Evolutionary conservation across 2,113 vertebrate genomes (phyloP).

Genomic region (Mobula hypostoma): DNA sequence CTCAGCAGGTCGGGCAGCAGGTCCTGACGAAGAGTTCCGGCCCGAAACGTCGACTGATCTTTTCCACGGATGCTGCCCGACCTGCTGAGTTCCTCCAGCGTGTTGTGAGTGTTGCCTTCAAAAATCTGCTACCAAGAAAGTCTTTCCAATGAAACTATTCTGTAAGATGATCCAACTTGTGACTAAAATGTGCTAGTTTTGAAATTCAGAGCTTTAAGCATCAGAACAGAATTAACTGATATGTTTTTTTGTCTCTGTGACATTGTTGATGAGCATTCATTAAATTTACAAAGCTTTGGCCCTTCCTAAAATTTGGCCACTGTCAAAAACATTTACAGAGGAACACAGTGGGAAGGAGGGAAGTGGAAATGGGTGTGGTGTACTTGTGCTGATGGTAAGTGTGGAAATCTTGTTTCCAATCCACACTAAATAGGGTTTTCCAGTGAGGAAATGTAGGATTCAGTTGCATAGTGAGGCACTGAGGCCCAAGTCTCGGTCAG

Average conservation of each 20-base stretch:
- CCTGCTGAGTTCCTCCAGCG: too few relatives aligned
- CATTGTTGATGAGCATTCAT: neutral
- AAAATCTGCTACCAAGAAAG: neutral
- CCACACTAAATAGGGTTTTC: too few relatives aligned
- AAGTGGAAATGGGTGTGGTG: neutral
- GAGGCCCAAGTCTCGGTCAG: too few relatives aligned
- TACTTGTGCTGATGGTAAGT: too few relatives aligned
- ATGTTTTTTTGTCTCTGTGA: neutral
- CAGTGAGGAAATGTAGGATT: too few relatives aligned
- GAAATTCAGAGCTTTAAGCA: neutral
- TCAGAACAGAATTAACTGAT: too few relatives aligned
- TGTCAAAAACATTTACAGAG: neutral
- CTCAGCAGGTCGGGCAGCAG: too few relatives aligned
- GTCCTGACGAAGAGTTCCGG: too few relatives aligned
- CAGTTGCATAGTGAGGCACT: too few relatives aligned
- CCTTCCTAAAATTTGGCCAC: neutral
- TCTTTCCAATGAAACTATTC: neutral
- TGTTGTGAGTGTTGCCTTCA: neutral
- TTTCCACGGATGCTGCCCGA: too few relatives aligned
- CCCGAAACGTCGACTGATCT: too few relatives aligned
- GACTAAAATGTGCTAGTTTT: neutral
- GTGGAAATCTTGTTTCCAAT: too few relatives aligned
- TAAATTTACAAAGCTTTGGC: neutral
- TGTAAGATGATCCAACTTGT: neutral
- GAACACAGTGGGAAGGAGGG: neutral